These are phyloP conservation scores for Cryptocephalus moraei DNA, from an alignment of 2,888 invertebrate genomes.

Conservation along the genomic window DNA sequence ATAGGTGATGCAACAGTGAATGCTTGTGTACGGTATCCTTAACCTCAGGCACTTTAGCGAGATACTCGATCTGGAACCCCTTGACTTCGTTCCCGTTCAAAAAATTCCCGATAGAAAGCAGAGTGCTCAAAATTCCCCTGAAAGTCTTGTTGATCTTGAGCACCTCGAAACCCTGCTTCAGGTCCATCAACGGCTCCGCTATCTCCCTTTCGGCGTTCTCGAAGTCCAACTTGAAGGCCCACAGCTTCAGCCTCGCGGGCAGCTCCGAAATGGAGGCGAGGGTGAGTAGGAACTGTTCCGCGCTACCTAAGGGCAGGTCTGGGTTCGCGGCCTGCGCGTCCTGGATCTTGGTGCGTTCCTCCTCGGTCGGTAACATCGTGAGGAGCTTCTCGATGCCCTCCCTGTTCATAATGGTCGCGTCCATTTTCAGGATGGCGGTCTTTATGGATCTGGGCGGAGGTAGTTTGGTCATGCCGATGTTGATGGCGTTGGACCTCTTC, in stretches of 20 bases:
- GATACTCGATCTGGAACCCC: conserved; percentile 95
- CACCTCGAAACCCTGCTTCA: conserved; percentile 92
- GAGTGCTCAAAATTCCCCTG: conserved; percentile 84
- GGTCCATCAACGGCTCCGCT: conserved; percentile 96
- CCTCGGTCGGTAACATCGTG: conserved; percentile 95
- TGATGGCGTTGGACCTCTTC: conserved; percentile 97
- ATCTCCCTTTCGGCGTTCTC: conserved; percentile 97
- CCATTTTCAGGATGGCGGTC: conserved; percentile 99
- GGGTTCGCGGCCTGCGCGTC: conserved; percentile 91
- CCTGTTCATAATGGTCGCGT: conserved; percentile 92
- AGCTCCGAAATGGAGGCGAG: conserved; percentile 93
- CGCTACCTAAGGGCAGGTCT: conserved; percentile 84
- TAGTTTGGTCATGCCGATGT: conserved; percentile 97
- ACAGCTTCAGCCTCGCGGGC: conserved; percentile 83
- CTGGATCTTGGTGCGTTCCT: conserved; percentile 86
- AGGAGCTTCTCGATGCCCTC: conserved; percentile 97
- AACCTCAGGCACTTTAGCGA: conserved; percentile 95
- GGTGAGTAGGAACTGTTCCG: conserved; percentile 97
- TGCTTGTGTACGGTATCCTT: conserved; percentile 99
- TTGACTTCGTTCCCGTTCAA: conserved; percentile 87
- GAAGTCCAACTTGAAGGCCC: conserved; percentile 98
- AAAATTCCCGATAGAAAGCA: conserved; percentile 92
- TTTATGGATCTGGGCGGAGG: conserved; percentile 97
- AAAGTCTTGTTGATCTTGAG: conserved; percentile 89
- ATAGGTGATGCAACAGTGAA: conserved; percentile 92